These are phyloP conservation scores for Xylota segnis DNA, from an alignment of 2,888 invertebrate genomes.

Conservation along the genomic window DNA sequence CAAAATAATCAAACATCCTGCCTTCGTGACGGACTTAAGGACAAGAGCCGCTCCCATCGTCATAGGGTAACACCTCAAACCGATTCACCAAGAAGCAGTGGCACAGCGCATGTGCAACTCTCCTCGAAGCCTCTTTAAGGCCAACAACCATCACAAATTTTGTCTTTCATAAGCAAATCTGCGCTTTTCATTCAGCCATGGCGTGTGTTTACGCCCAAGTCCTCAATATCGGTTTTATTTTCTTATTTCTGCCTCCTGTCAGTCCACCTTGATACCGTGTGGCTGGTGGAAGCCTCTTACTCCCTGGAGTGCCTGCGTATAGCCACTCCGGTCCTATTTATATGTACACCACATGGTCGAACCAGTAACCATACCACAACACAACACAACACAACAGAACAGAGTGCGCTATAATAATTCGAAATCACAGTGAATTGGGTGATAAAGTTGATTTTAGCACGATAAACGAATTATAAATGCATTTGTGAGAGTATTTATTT, in stretches of 20 bases:
- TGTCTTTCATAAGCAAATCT: constrained; percentile 68
- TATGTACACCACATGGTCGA: constrained; percentile 33
- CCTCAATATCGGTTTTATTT: constrained; percentile 58
- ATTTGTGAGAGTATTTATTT: constrained; percentile 76
- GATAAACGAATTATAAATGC: constrained; percentile 78
- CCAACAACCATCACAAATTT: constrained; percentile 53
- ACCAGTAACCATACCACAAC: constrained; percentile 47
- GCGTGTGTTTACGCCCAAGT: constrained; percentile 70
- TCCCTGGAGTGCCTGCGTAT: constrained; percentile 23
- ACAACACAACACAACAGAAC: too few relatives aligned
- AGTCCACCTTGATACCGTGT: constrained; percentile 23
- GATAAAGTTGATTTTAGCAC: constrained; percentile 78
- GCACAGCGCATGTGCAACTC: neutral
- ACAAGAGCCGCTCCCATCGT: too few relatives aligned
- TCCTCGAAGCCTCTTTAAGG: neutral
- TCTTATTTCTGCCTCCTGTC: constrained; percentile 43
- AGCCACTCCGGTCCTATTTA: constrained; percentile 7
- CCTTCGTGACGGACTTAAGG: too few relatives aligned
- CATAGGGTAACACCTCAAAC: neutral
- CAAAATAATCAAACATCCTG: too few relatives aligned
- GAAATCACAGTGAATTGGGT: constrained; percentile 76
- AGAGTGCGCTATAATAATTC: constrained; percentile 75
- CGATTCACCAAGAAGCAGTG: neutral
- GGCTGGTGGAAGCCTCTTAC: constrained; percentile 16
- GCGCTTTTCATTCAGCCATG: constrained; percentile 65